phyloP scores from a whole-genome alignment of 1,140 invertebrate species.

The Microplitis demolitor region DNA sequence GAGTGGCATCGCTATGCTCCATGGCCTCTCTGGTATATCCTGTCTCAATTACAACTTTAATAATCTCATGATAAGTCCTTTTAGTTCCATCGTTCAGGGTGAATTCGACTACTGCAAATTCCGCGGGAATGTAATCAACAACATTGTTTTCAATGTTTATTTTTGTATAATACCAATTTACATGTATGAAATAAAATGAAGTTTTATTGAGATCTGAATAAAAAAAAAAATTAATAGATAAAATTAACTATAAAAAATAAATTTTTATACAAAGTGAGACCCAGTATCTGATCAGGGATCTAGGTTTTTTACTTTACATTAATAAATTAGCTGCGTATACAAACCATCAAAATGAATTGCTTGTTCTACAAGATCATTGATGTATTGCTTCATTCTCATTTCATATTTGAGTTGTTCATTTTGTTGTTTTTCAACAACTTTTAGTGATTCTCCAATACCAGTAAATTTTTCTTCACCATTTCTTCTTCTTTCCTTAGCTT shows the following conservation, averaged over 20 bases:
- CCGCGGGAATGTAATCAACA: conserved; percentile 51
- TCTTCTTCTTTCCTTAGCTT: conserved; percentile 8
- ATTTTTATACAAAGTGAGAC: background rate
- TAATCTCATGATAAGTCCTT: conserved; percentile 59
- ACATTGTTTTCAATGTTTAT: conserved; percentile 25
- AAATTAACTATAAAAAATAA: background rate
- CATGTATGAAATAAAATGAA: conserved; percentile 55
- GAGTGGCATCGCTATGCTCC: conserved; percentile 55
- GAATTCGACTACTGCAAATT: conserved; percentile 56
- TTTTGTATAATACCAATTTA: conserved; percentile 53
- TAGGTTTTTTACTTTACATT: background rate
- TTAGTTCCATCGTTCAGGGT: conserved; percentile 61
- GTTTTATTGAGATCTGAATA: conserved; percentile 36
- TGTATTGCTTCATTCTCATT: conserved; percentile 11
- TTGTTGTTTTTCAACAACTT: background rate
- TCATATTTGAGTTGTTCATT: background rate
- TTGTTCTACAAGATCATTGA: background rate
- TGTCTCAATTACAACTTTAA: conserved; percentile 59
- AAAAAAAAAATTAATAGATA: conserved; percentile 32
- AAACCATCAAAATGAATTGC: background rate
- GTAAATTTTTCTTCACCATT: background rate
- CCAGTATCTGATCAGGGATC: background rate
- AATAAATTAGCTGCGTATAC: background rate
- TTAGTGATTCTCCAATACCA: background rate
- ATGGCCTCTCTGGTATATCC: conserved; percentile 62